These are phyloP conservation scores for Hipparchia semele DNA, from an alignment of 2,888 invertebrate genomes.

Conservation along the genomic window DNA sequence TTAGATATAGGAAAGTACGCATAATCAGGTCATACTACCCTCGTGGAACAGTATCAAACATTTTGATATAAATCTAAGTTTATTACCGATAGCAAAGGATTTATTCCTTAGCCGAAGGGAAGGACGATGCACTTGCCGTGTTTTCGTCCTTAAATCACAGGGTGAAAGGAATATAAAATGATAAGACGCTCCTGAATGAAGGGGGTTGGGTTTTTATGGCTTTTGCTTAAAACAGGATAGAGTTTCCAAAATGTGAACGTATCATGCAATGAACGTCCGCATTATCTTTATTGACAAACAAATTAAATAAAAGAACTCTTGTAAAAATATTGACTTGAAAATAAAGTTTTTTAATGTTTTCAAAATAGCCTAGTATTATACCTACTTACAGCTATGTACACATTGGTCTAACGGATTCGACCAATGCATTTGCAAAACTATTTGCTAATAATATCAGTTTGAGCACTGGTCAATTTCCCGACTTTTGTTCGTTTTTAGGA, in stretches of 20 bases:
- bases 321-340: background rate
- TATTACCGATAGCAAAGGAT: constrained; percentile 54
- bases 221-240: constrained; percentile 33
- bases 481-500: too few species aligned
- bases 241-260: constrained; percentile 33
- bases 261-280: constrained; percentile 34
- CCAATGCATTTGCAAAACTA: too few species aligned
- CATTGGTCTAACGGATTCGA: too few species aligned
- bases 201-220: constrained; percentile 59
- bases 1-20: background rate
- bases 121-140: constrained; percentile 63
- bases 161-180: constrained; percentile 69
- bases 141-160: constrained; percentile 55
- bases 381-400: too few species aligned
- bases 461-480: too few species aligned
- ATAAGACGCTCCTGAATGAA: constrained; percentile 67
- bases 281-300: constrained; percentile 1
- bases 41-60: constrained; percentile 4
- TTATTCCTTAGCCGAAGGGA: constrained; percentile 60
- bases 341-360: too few species aligned
- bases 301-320: background rate
- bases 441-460: too few species aligned
- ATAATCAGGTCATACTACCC: constrained; percentile 8
- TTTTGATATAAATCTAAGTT: constrained; percentile 59
- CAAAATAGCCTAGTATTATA: too few species aligned